phyloP scores from a whole-genome alignment of 2,888 invertebrate genomes.

The Luperina nickerlii region DNA sequence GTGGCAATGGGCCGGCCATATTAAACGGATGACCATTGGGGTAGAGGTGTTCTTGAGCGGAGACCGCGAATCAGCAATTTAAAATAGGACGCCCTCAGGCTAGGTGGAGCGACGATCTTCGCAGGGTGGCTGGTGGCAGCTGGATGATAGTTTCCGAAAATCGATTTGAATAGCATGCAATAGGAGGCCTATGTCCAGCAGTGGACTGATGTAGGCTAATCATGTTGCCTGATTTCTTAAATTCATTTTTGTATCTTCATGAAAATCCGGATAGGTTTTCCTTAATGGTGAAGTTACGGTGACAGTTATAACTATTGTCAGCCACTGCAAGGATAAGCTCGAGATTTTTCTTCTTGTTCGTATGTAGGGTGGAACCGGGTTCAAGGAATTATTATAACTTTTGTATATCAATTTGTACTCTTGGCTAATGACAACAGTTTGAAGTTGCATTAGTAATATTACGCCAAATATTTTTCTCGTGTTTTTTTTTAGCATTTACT shows the following conservation, averaged over 20 bases:
- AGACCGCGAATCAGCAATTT: not conserved
- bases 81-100: not conserved
- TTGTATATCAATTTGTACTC: constrained; percentile 15
- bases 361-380: constrained; percentile 27
- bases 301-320: not conserved
- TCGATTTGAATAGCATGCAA: not conserved
- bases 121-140: not conserved
- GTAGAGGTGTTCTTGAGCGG: too few species aligned
- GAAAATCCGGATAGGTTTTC: constrained; percentile 23
- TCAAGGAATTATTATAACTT: constrained; percentile 7
- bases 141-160: not conserved
- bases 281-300: constrained; percentile 18
- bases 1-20: not conserved
- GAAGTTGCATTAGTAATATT: constrained; percentile 1
- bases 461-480: not conserved
- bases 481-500: not conserved
- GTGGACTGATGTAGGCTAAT: too few species aligned
- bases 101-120: too few species aligned
- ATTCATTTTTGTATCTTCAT: constrained; percentile 39
- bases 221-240: constrained; percentile 12
- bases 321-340: constrained; percentile 11
- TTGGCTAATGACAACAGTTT: not conserved
- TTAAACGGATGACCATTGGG: not conserved
- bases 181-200: not conserved
- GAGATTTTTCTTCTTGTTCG: not conserved